Conservation (phyloP, 2,797 vertebrate genomes). For the Rhinophrynus dorsalis region DNA sequence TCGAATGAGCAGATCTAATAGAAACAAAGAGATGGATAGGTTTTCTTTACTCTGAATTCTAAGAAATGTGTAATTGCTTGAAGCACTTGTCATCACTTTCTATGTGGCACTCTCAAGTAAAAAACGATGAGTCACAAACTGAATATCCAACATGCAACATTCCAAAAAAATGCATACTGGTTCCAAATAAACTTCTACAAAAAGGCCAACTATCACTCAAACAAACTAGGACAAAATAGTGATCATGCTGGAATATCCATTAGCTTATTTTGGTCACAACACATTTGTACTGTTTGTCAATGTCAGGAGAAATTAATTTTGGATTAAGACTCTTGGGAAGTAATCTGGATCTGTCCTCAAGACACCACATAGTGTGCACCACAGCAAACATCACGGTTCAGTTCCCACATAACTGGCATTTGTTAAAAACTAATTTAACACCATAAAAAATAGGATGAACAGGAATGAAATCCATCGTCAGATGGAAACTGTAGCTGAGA, state of each 20-base stretch:
- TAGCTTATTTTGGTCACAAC: slow-evolving; percentile 1
- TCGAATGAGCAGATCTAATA: too few species aligned
- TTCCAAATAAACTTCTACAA: background rate
- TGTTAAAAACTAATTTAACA: background rate
- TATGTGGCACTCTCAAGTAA: too few species aligned
- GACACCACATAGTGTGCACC: slow-evolving; percentile 5
- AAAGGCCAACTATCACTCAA: background rate
- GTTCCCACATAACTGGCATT: slow-evolving; percentile 1
- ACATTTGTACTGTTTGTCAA: slow-evolving; percentile 30
- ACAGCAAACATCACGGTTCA: slow-evolving; percentile 25
- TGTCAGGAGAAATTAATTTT: slow-evolving; percentile 14
- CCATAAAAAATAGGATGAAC: slow-evolving; percentile 1
- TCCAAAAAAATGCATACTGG: too few species aligned
- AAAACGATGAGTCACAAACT: too few species aligned
- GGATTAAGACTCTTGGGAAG: slow-evolving; percentile 1
- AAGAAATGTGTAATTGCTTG: too few species aligned
- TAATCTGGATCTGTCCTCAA: background rate
- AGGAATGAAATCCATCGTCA: slow-evolving; percentile 16
- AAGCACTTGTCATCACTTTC: too few species aligned
- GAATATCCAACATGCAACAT: too few species aligned
- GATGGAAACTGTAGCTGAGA: background rate
- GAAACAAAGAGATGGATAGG: too few species aligned
- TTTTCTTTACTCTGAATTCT: too few species aligned
- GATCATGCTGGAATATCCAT: slow-evolving; percentile 29
- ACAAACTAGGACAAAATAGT: background rate